Conservation (phyloP, 2,113 vertebrate genomes). For the Chaetura pelagica region DNA sequence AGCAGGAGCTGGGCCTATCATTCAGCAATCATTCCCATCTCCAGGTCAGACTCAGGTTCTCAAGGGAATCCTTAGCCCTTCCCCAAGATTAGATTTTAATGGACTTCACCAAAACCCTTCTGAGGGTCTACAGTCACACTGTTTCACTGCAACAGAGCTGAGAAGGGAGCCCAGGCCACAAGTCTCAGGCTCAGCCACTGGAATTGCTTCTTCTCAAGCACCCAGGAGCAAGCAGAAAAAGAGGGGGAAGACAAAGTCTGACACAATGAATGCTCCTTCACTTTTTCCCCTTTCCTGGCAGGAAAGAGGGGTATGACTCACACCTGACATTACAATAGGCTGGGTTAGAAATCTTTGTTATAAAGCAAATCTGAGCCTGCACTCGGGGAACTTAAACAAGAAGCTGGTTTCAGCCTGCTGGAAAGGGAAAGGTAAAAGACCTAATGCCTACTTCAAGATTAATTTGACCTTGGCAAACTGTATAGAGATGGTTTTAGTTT, state of each 20-base stretch:
- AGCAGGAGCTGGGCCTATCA: not conserved
- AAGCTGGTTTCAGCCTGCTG: not conserved
- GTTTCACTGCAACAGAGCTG: not conserved
- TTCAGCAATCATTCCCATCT: not conserved
- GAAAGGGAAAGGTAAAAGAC: constrained; percentile 12
- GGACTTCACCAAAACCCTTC: not conserved
- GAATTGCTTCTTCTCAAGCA: not conserved
- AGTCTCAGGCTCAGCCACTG: fast-evolving
- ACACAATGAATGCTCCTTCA: not conserved
- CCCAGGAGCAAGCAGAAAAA: not conserved
- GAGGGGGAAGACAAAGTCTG: not conserved
- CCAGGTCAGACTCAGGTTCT: not conserved
- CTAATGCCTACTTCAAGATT: not conserved
- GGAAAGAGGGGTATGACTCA: constrained; percentile 18
- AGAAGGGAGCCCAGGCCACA: not conserved
- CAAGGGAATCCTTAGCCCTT: not conserved
- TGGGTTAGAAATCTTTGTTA: not conserved
- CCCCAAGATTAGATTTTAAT: not conserved
- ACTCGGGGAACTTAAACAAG: not conserved
- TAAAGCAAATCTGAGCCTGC: not conserved
- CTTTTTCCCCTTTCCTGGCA: not conserved
- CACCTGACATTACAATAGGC: not conserved
- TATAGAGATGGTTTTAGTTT: not conserved
- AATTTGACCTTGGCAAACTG: not conserved
- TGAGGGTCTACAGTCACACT: not conserved